Evolutionary conservation across 2,888 invertebrate species (phyloP).

Genomic region (Scaptomyza reducta): DNA sequence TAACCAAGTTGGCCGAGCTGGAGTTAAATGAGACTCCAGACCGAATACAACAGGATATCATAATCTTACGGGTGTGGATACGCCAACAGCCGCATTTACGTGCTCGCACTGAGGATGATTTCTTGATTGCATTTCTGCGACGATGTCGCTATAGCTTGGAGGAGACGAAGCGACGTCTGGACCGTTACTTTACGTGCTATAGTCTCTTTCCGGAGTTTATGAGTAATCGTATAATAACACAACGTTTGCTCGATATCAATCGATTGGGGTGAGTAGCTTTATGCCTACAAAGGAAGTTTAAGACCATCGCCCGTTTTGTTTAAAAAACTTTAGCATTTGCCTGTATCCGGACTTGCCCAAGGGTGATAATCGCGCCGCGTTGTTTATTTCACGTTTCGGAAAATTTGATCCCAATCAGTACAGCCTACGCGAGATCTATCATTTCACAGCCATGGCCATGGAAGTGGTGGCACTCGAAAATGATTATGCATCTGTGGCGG

Average conservation of each 20-base stretch:
- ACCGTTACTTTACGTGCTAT: constrained; percentile 72
- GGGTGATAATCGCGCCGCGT: constrained; percentile 68
- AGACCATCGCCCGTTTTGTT: not conserved
- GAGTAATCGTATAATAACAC: constrained; percentile 68
- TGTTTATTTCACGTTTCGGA: constrained; percentile 75
- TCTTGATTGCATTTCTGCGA: constrained; percentile 75
- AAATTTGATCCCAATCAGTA: constrained; percentile 72
- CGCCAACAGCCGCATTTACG: constrained; percentile 85
- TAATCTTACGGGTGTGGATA: constrained; percentile 85
- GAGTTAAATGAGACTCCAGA: constrained; percentile 85
- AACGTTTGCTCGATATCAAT: constrained; percentile 71
- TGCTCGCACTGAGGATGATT: constrained; percentile 79
- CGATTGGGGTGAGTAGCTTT: constrained; percentile 70
- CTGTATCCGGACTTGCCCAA: constrained; percentile 76
- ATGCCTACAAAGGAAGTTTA: accelerated
- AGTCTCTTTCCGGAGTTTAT: constrained; percentile 75
- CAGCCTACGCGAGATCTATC: constrained; percentile 72
- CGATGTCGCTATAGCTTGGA: constrained; percentile 79
- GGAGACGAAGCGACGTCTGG: constrained; percentile 77
- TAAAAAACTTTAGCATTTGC: constrained; percentile 43
- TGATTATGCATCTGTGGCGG: constrained; percentile 77
- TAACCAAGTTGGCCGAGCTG: constrained; percentile 82
- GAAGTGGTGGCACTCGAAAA: constrained; percentile 78
- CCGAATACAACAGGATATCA: constrained; percentile 83
- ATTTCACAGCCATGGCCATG: constrained; percentile 75